phyloP scores from a whole-genome alignment of 2,797 vertebrate species.

The Tympanoctomys barrerae region DNA sequence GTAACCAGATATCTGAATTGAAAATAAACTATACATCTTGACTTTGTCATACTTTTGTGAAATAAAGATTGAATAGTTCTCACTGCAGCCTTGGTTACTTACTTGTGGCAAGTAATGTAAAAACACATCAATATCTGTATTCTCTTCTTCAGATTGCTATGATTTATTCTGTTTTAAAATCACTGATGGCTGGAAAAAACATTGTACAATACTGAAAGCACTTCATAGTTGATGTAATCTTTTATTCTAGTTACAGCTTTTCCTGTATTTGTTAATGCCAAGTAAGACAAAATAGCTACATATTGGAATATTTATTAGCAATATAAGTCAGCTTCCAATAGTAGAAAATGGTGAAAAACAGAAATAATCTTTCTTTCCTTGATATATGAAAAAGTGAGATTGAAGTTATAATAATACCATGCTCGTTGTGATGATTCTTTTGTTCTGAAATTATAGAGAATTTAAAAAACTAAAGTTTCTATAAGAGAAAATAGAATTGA shows the following conservation, averaged over 20 bases:
- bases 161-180: background rate
- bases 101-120: no score
- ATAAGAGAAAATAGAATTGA: background rate
- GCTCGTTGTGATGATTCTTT: background rate
- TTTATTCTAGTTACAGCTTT: background rate
- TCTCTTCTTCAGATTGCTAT: no score
- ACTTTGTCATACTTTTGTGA: background rate
- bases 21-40: background rate
- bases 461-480: background rate
- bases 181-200: background rate
- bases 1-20: background rate
- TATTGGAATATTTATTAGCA: background rate
- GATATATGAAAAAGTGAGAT: background rate
- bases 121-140: no score
- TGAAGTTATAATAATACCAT: background rate
- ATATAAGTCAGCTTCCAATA: background rate
- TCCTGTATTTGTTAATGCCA: background rate
- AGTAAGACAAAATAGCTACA: background rate
- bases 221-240: background rate
- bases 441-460: slow-evolving; percentile 8
- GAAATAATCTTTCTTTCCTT: background rate
- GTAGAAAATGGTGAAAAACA: background rate
- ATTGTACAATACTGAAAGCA: background rate
- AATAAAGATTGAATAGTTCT: background rate
- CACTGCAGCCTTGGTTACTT: no score